phyloP scores from a whole-genome alignment of 2,797 vertebrate species.

The Xenops minutus region DNA sequence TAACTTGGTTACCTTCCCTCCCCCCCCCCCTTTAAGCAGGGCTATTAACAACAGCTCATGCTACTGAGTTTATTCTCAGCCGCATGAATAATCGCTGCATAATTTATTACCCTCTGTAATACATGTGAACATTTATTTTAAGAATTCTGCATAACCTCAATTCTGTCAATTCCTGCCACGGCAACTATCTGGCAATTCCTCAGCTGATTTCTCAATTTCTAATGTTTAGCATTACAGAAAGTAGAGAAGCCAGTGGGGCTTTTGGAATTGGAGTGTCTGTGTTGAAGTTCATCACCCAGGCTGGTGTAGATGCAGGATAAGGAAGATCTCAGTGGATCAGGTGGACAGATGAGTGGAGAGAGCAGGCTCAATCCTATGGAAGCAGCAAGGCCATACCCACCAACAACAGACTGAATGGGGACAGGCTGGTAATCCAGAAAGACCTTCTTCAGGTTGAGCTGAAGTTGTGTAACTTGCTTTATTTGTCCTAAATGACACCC shows the following conservation, averaged over 20 bases:
- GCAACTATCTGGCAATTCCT: not conserved
- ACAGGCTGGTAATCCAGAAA: not conserved
- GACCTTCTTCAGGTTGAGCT: not conserved
- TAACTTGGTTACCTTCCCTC: not conserved
- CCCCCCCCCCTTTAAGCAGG: not conserved
- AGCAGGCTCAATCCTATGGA: not conserved
- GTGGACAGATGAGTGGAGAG: not conserved
- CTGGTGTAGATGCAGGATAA: not conserved
- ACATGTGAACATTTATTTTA: not conserved
- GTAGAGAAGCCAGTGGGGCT: not conserved
- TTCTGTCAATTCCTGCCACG: not conserved
- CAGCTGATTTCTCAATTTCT: not conserved
- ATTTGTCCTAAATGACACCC: not conserved
- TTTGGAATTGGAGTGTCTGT: not conserved
- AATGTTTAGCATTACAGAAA: not conserved
- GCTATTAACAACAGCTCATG: not conserved
- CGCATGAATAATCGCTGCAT: not conserved
- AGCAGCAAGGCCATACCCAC: not conserved
- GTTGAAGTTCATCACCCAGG: not conserved
- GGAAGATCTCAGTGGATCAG: not conserved
- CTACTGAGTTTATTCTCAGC: not conserved
- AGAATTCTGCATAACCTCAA: not conserved
- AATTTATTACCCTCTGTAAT: conserved; percentile 1
- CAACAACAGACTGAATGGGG: not conserved
- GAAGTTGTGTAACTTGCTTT: not conserved